Conservation (phyloP, 2,113 vertebrate genomes). For the Leptosomus discolor region DNA sequence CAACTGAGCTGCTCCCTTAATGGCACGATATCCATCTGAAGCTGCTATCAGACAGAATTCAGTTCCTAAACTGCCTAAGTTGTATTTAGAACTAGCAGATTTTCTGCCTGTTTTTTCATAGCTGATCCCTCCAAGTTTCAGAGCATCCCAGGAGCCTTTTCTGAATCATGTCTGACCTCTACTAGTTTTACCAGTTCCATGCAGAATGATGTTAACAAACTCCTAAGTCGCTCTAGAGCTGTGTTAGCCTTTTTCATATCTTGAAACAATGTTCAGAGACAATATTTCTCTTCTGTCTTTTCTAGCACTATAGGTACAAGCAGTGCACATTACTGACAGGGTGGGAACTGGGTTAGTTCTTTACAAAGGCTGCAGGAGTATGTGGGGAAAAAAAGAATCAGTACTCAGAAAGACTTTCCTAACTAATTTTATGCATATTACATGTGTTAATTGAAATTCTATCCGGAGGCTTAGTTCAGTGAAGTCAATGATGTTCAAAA, state of each 20-base stretch:
- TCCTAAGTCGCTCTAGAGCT: neutral
- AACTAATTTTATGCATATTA: neutral
- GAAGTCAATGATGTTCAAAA: neutral
- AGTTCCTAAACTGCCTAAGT: neutral
- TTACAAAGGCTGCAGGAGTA: neutral
- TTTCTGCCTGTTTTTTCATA: neutral
- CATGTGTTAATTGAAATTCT: neutral
- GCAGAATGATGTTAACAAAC: neutral
- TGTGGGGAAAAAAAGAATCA: neutral
- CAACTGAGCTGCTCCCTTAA: neutral
- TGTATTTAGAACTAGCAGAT: neutral
- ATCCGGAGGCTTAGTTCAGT: neutral
- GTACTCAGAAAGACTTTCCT: neutral
- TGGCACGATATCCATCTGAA: neutral
- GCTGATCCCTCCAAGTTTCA: neutral
- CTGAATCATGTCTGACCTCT: neutral
- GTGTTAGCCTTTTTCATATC: neutral
- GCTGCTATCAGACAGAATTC: neutral
- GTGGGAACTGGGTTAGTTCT: neutral
- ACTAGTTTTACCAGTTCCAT: neutral
- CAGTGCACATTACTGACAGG: neutral
- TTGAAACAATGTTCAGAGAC: neutral
- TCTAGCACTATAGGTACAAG: neutral
- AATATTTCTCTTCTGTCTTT: neutral
- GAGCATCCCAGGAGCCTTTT: neutral